Conservation (phyloP, 2,888 invertebrate species). For the Magallana nippona region DNA sequence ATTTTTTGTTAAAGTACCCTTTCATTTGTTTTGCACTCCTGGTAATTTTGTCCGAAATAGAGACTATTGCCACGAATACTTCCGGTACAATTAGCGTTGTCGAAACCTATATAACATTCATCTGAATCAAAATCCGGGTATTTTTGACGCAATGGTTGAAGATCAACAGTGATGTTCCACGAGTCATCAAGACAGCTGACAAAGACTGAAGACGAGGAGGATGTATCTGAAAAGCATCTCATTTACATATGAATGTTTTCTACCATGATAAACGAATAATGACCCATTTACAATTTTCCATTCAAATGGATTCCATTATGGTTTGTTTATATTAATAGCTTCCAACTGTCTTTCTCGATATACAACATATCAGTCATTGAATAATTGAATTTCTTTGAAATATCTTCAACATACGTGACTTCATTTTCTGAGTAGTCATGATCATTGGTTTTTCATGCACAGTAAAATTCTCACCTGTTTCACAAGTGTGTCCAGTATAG, state of each 20-base stretch:
- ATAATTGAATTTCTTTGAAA: no score
- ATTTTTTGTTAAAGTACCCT: neutral
- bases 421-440: no score
- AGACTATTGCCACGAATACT: neutral
- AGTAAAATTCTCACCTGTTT: neutral
- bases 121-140: conserved; percentile 1
- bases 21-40: neutral
- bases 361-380: no score
- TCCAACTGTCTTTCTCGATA: no score
- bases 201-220: neutral
- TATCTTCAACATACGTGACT: no score
- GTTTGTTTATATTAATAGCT: no score
- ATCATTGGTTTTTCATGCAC: no score
- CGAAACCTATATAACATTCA: neutral
- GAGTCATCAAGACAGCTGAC: neutral
- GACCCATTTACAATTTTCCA: no score
- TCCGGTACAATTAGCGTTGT: neutral
- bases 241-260: no score
- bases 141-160: neutral
- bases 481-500: neutral
- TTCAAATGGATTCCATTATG: no score
- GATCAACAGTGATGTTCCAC: neutral
- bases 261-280: no score
- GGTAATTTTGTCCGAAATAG: neutral
- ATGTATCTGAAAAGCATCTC: neutral